phyloP scores from a whole-genome alignment of 2,888 invertebrate species.

The Sphaerophoria taeniata region DNA sequence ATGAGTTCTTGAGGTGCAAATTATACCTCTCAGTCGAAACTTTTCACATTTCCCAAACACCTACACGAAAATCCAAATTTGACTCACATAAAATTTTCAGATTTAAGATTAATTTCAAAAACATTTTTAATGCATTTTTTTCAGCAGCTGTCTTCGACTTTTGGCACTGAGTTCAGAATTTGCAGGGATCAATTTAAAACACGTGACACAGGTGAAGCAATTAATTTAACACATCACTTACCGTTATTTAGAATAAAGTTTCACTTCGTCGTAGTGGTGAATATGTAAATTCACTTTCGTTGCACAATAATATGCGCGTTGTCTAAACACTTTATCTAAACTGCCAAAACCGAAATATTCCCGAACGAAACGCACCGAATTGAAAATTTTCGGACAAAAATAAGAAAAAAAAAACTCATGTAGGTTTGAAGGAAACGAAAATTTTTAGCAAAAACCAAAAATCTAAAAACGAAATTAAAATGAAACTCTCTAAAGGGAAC shows the following conservation, averaged over 20 bases:
- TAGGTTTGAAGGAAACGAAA: neutral
- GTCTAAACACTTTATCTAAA: constrained; percentile 76
- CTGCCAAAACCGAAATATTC: constrained; percentile 70
- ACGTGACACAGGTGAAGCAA: neutral
- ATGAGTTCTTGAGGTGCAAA: constrained; percentile 55
- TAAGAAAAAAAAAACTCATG: constrained; percentile 17
- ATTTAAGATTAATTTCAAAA: neutral
- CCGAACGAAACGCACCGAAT: constrained; percentile 67
- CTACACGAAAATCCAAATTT: constrained; percentile 59
- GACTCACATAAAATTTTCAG: neutral
- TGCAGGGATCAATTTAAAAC: neutral
- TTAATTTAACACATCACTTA: constrained; percentile 41
- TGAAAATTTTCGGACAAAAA: constrained; percentile 62
- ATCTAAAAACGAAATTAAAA: constrained; percentile 35
- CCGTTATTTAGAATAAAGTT: constrained; percentile 52
- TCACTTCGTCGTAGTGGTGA: constrained; percentile 10
- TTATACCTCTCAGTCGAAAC: constrained; percentile 41
- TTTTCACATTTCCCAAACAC: constrained; percentile 40
- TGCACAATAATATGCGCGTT: constrained; percentile 75
- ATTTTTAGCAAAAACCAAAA: constrained; percentile 18
- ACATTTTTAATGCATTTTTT: constrained; percentile 21
- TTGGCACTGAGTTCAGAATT: neutral
- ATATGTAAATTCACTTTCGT: constrained; percentile 59
- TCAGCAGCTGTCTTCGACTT: neutral
- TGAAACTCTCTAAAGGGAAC: constrained; percentile 58